phyloP scores from a whole-genome alignment of 2,113 vertebrate species.

The Dinomys branickii region DNA sequence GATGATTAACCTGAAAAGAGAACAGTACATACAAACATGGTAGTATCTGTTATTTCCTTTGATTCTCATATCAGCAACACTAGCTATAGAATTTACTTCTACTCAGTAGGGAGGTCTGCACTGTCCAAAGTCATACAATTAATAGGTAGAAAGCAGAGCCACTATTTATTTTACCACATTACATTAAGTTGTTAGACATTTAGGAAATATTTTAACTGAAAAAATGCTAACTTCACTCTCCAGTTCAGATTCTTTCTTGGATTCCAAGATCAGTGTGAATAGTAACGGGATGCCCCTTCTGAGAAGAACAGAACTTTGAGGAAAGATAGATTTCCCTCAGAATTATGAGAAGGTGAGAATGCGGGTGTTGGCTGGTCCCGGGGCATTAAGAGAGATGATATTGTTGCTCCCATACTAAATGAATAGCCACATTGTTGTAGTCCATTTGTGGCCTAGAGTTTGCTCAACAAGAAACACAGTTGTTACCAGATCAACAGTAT shows the following conservation, averaged over 20 bases:
- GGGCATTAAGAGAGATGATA: not conserved
- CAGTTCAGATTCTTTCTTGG: not conserved
- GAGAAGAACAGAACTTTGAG: not conserved
- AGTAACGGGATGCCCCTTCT: not conserved
- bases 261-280: not conserved
- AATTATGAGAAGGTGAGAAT: not conserved
- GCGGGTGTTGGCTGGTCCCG: not conserved
- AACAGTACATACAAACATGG: not conserved
- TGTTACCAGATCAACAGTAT: not conserved
- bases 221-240: not conserved
- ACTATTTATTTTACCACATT: conserved; percentile 3
- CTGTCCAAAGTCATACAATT: not conserved
- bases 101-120: not conserved
- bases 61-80: not conserved
- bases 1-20: not conserved
- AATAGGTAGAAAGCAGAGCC: not conserved
- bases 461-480: not conserved
- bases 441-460: not conserved
- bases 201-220: not conserved
- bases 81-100: not conserved
- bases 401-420: not conserved
- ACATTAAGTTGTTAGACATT: not conserved
- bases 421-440: not conserved
- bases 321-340: not conserved
- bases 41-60: not conserved